Conservation (phyloP, 2,113 vertebrate genomes). For the Verasper variegatus region DNA sequence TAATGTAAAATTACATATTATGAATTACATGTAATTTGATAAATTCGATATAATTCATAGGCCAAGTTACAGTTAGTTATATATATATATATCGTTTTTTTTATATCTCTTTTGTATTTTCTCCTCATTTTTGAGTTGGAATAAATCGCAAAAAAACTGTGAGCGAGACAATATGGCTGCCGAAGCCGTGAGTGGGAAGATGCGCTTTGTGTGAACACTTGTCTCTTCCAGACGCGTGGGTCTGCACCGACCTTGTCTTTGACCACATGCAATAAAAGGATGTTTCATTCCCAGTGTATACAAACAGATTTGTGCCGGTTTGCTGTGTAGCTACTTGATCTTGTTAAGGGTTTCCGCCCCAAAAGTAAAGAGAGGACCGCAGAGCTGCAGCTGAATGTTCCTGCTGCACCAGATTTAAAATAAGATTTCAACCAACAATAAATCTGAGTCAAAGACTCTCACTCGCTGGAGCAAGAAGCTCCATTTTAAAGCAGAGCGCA, state of each 20-base stretch:
- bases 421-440: neutral
- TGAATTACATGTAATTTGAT: too few species aligned
- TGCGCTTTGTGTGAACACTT: conserved; percentile 33
- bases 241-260: conserved; percentile 57
- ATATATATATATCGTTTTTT: too few species aligned
- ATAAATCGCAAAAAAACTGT: neutral
- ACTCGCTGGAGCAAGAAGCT: neutral
- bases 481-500: neutral
- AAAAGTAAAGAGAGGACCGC: neutral
- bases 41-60: neutral
- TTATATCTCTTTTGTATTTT: too few species aligned
- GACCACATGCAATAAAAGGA: conserved; percentile 25
- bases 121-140: neutral
- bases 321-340: neutral
- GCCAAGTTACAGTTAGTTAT: too few species aligned
- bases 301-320: neutral
- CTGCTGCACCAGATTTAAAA: neutral
- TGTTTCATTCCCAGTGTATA: neutral
- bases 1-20: too few species aligned
- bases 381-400: too few species aligned
- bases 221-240: conserved; percentile 58
- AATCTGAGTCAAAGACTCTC: neutral
- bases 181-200: conserved; percentile 62
- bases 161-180: conserved; percentile 63
- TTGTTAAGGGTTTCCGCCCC: neutral